Evolutionary conservation across 2,888 invertebrate genomes (phyloP).

Genomic region (Petrophora chlorosata): DNA sequence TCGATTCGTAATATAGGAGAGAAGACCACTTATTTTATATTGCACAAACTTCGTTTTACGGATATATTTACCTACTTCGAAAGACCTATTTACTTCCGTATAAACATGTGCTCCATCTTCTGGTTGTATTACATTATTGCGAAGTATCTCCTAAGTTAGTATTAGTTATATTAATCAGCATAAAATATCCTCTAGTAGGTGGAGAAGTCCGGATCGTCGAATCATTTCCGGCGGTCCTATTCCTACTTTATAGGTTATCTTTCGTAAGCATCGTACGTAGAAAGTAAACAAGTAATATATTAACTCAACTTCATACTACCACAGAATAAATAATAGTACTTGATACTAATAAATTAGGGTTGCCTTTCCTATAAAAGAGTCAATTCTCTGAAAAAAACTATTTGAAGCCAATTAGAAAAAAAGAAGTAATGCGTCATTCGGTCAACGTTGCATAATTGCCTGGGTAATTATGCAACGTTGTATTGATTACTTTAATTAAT

Average conservation of each 20-base stretch:
- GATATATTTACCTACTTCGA: no score
- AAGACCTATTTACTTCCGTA: no score
- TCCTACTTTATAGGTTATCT: conserved; percentile 22
- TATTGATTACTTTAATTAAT: no score
- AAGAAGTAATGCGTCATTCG: no score
- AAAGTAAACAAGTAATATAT: conserved; percentile 71
- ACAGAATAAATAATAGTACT: no score
- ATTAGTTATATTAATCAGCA: conserved; percentile 1
- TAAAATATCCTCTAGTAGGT: background rate
- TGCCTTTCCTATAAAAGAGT: background rate
- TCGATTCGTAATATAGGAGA: no score
- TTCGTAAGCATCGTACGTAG: conserved; percentile 31
- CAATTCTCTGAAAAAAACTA: background rate
- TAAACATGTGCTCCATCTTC: no score
- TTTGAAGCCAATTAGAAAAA: no score
- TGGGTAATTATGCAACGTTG: no score
- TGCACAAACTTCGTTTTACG: background rate
- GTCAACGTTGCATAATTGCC: no score
- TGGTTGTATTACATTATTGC: background rate
- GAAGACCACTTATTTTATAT: background rate
- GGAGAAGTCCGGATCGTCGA: background rate
- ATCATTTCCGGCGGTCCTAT: conserved; percentile 12
- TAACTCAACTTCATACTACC: conserved; percentile 32
- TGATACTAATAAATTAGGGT: conserved; percentile 13
- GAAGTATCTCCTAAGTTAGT: background rate